These are phyloP conservation scores for Verasper variegatus DNA, from an alignment of 2,113 vertebrate species.

Conservation along the genomic window DNA sequence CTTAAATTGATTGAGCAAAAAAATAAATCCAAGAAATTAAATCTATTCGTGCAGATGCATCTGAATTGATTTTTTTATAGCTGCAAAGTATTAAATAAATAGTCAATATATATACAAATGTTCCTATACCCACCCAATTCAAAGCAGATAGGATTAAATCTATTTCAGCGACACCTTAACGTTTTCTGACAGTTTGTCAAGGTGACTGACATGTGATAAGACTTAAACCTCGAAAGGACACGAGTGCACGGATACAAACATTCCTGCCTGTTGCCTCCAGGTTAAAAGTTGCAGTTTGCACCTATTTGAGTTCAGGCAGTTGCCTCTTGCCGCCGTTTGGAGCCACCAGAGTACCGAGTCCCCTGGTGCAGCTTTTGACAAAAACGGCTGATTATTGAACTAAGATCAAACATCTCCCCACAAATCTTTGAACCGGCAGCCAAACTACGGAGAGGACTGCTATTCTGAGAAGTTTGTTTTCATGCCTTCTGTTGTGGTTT, in stretches of 20 bases:
- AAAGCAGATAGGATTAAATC: neutral
- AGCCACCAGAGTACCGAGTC: conserved; percentile 64
- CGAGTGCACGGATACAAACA: neutral
- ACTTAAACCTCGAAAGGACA: neutral
- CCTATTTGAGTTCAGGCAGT: conserved; percentile 43
- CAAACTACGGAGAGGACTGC: conserved; percentile 85
- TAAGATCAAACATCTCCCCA: conserved; percentile 78
- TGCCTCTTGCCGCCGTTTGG: conserved; percentile 56
- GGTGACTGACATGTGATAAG: conserved; percentile 22
- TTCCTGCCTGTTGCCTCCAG: conserved; percentile 7
- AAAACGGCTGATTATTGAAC: conserved; percentile 74
- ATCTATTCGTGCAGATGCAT: neutral
- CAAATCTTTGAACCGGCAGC: conserved; percentile 79
- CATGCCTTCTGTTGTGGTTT: conserved; percentile 92
- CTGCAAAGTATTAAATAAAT: neutral
- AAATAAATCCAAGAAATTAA: no score
- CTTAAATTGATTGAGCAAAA: neutral
- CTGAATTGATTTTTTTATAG: neutral
- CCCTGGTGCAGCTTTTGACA: conserved; percentile 48
- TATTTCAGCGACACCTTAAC: neutral
- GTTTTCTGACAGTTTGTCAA: neutral
- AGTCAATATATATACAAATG: neutral
- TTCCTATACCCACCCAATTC: neutral
- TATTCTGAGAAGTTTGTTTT: conserved; percentile 87
- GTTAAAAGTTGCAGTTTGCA: conserved; percentile 8